These are phyloP conservation scores for Callinectes sapidus DNA, from an alignment of 2,888 invertebrate genomes.

Conservation along the genomic window DNA sequence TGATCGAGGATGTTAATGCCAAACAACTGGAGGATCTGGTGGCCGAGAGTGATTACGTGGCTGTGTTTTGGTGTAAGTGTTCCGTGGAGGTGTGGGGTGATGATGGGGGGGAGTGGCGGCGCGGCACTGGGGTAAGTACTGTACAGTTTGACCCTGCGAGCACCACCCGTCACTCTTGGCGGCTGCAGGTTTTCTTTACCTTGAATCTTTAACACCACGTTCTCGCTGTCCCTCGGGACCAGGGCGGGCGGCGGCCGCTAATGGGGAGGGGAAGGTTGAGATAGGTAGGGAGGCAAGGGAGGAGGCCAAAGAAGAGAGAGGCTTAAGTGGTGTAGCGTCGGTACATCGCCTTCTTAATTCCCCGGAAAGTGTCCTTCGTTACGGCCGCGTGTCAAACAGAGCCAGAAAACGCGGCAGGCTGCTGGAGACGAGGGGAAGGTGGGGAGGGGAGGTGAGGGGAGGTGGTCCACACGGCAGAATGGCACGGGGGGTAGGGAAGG, in stretches of 20 bases:
- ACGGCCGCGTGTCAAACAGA: conserved; percentile 3
- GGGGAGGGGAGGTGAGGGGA: background rate
- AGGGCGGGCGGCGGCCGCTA: background rate
- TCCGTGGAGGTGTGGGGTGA: background rate
- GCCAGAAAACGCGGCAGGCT: background rate
- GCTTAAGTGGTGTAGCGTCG: background rate
- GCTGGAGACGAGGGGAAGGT: background rate
- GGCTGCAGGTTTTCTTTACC: background rate
- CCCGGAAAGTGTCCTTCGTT: conserved; percentile 19
- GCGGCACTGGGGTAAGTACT: conserved; percentile 49
- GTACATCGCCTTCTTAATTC: background rate
- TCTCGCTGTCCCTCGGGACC: background rate
- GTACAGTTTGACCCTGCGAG: background rate
- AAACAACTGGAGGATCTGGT: conserved; percentile 92
- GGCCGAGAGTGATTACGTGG: conserved; percentile 92
- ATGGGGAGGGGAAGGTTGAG: background rate
- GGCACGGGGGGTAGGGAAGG: background rate
- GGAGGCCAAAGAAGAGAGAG: background rate
- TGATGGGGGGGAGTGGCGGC: conserved; percentile 5
- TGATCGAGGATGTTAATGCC: conserved; percentile 93
- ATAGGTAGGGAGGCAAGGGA: background rate
- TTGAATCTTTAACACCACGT: background rate
- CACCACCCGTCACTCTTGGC: background rate
- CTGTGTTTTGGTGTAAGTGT: conserved; percentile 94
- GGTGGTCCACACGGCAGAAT: background rate